Evolutionary conservation across 2,888 invertebrate genomes (phyloP).

Genomic region (Zootermopsis nevadensis): DNA sequence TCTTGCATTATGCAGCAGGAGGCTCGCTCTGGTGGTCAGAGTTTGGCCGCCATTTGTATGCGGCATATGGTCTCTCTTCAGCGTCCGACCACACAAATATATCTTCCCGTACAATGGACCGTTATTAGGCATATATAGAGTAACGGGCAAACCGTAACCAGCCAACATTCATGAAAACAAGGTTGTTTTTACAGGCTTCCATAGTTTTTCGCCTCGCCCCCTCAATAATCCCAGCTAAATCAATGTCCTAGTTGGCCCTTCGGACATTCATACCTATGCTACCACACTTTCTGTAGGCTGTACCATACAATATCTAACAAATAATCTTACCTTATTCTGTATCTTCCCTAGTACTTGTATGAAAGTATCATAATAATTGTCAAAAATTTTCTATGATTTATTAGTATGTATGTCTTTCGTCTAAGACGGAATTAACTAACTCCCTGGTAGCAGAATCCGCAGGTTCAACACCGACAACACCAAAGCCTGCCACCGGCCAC

Average conservation of each 20-base stretch:
- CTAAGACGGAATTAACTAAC: no score
- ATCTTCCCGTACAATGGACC: constrained; percentile 23
- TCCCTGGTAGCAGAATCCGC: no score
- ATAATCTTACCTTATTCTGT: no score
- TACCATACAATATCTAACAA: no score
- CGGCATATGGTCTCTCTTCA: constrained; percentile 27
- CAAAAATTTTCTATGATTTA: no score
- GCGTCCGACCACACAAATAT: constrained; percentile 13
- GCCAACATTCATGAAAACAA: constrained; percentile 18
- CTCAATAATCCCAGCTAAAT: constrained; percentile 17
- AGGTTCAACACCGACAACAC: no score
- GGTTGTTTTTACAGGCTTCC: constrained; percentile 4
- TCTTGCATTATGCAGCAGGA: constrained; percentile 27
- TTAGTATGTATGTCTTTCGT: no score
- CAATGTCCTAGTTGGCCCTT: background rate
- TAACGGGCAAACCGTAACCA: background rate
- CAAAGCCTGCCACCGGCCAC: no score
- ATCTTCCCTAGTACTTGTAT: no score
- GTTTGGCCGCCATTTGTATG: constrained; percentile 25
- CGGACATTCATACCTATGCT: background rate
- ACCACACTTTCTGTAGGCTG: background rate
- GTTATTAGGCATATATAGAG: constrained; percentile 26
- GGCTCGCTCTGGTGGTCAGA: constrained; percentile 8
- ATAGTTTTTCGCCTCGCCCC: background rate
- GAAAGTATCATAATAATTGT: no score